A percentile compares a stretch with the other conserved stretches of the same genome.
These are phyloP conservation scores for Mya arenaria DNA, from an alignment of 1,140 invertebrate species.

Conservation along the genomic window DNA sequence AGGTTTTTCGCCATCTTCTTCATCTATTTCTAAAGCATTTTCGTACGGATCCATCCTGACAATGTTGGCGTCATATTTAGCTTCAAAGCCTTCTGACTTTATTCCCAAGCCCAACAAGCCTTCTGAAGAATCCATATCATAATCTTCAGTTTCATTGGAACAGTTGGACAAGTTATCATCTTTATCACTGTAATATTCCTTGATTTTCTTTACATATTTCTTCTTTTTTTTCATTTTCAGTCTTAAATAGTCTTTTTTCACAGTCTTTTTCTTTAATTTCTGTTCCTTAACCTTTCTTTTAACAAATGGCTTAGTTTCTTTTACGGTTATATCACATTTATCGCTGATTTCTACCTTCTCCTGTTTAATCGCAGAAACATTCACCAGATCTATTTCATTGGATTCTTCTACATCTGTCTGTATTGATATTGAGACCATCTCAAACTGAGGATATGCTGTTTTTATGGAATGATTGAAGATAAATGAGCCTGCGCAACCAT, in stretches of 20 bases:
- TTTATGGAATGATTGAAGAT: background rate
- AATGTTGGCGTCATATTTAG: too few relatives aligned
- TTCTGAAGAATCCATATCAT: background rate
- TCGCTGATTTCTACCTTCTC: background rate
- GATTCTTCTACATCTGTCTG: constrained; percentile 15
- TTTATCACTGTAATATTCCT: background rate
- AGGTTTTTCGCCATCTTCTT: background rate
- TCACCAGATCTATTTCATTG: background rate
- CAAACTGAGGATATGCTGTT: constrained; percentile 4
- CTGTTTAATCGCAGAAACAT: background rate
- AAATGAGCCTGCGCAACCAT: background rate
- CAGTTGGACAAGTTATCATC: background rate
- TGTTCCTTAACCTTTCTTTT: background rate
- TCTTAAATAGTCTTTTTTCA: background rate
- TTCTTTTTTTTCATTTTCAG: background rate
- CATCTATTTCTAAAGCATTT: background rate
- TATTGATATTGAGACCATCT: background rate
- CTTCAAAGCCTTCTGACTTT: background rate
- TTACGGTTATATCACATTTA: background rate
- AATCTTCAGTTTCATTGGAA: background rate
- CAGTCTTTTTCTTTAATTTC: background rate
- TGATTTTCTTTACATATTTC: background rate
- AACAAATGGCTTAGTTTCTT: background rate
- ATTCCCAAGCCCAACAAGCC: background rate
- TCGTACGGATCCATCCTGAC: too few relatives aligned